Conservation (phyloP, 2,113 vertebrate species). For the Megaceryle maxima region DNA sequence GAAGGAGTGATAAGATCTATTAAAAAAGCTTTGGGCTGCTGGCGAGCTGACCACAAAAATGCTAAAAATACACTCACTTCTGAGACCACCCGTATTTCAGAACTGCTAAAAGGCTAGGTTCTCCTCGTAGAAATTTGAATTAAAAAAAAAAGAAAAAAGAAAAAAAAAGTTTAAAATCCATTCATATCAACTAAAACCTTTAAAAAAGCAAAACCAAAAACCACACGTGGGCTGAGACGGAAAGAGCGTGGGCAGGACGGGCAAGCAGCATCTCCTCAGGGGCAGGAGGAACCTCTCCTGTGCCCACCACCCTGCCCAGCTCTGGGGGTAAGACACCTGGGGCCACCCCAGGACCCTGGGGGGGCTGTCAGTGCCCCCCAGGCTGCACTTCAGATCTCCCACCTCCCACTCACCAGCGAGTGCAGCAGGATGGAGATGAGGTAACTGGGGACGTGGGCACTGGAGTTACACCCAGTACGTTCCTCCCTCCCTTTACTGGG, state of each 20-base stretch:
- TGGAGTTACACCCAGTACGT: fast-evolving
- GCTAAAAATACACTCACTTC: neutral
- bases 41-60: neutral
- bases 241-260: neutral
- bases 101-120: neutral
- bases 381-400: neutral
- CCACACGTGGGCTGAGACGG: neutral
- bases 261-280: neutral
- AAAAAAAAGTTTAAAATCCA: constrained; percentile 28
- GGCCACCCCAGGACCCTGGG: neutral
- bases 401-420: fast-evolving
- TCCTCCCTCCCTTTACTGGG: neutral
- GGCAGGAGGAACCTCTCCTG: neutral
- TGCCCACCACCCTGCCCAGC: neutral
- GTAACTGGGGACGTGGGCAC: fast-evolving
- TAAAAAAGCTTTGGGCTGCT: constrained; percentile 23
- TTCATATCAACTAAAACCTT: neutral
- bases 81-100: neutral
- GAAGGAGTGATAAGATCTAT: neutral
- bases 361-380: neutral
- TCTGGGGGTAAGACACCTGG: fast-evolving
- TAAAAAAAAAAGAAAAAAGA: neutral
- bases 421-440: neutral
- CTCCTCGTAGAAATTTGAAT: neutral
- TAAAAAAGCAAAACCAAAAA: neutral